Evolutionary conservation across 2,113 vertebrate genomes (phyloP).

Genomic region (Erythrocercus mccallii): DNA sequence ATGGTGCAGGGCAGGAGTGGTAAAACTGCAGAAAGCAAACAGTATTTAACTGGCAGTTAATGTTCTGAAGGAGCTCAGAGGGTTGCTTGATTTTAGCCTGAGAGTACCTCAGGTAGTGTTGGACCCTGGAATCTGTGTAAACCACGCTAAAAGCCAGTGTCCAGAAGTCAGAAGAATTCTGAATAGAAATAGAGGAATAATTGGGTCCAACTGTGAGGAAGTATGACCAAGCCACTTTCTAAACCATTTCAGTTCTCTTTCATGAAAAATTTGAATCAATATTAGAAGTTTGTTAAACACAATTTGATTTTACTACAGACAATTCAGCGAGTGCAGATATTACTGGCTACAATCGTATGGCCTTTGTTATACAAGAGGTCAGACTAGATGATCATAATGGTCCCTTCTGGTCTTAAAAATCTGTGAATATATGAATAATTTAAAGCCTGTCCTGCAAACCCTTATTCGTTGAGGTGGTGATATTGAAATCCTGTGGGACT

Average conservation of each 20-base stretch:
- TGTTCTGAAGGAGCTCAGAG: not conserved
- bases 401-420: conserved; percentile 60
- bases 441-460: conserved; percentile 22
- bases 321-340: not conserved
- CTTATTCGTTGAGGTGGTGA: not conserved
- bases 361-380: conserved; percentile 51
- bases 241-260: not conserved
- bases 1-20: not conserved
- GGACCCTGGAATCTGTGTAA: not conserved
- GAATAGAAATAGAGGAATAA: not conserved
- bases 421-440: conserved; percentile 62
- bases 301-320: not conserved
- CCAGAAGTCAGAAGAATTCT: not conserved
- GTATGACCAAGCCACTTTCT: not conserved
- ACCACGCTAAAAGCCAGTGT: not conserved
- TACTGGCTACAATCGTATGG: not conserved
- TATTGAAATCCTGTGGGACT: conserved; percentile 35
- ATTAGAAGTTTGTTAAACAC: not conserved
- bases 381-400: conserved; percentile 38
- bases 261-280: not conserved
- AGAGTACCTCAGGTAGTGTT: not conserved
- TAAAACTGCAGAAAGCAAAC: not conserved
- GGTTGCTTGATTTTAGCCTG: not conserved
- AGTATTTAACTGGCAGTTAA: not conserved
- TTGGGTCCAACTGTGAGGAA: not conserved